Evolutionary conservation across 2,113 vertebrate species (phyloP).

Genomic region (Thryonomys swinderianus): DNA sequence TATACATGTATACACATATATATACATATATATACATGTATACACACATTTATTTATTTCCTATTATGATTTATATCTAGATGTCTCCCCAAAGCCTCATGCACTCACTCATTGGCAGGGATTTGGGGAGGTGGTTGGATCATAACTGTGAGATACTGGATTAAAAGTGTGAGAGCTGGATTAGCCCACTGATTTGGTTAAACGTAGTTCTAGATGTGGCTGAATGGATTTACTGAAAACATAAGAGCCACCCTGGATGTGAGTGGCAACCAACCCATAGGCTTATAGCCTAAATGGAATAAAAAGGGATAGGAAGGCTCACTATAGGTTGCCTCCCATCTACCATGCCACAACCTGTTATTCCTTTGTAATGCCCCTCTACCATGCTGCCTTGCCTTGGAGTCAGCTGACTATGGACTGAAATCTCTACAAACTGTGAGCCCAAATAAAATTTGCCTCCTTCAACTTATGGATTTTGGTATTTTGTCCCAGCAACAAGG

Average conservation of each 20-base stretch:
- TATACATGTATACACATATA: no score
- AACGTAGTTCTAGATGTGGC: background rate
- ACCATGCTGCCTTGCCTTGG: background rate
- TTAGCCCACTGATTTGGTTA: background rate
- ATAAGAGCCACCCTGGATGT: background rate
- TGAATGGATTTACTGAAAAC: background rate
- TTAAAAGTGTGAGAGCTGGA: background rate
- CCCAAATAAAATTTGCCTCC: background rate
- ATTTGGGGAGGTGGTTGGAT: background rate
- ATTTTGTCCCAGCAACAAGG: background rate
- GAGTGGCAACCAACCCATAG: background rate
- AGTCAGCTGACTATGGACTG: background rate
- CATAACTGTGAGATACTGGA: background rate
- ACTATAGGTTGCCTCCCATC: background rate
- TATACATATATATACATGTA: no score
- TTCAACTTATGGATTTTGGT: background rate
- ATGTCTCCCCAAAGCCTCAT: background rate
- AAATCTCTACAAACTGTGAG: background rate
- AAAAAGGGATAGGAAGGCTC: background rate
- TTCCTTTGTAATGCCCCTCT: background rate
- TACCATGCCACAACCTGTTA: background rate
- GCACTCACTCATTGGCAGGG: background rate
- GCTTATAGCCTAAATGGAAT: background rate
- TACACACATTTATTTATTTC: background rate
- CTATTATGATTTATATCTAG: background rate